Evolutionary conservation across 2,113 vertebrate species (phyloP).

Genomic region (Cyprinodon variegatus): DNA sequence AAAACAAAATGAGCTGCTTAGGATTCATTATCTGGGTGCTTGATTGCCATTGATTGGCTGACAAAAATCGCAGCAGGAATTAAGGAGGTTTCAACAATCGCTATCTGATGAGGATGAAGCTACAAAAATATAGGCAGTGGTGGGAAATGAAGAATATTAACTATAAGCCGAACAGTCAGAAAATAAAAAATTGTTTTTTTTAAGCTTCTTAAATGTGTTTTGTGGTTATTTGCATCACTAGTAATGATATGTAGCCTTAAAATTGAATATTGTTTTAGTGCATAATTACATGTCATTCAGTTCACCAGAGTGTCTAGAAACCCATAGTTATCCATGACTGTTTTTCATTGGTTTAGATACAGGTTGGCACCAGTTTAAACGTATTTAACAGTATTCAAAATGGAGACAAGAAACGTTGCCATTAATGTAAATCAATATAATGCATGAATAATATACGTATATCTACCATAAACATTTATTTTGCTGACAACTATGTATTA

Average conservation of each 20-base stretch:
- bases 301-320: neutral
- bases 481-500: too few relatives aligned
- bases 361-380: neutral
- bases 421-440: neutral
- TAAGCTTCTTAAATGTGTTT: too few relatives aligned
- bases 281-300: neutral
- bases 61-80: neutral
- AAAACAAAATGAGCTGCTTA: neutral
- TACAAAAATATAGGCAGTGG: neutral
- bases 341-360: neutral
- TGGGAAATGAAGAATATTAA: neutral
- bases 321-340: too few relatives aligned
- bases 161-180: neutral
- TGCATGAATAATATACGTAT: neutral
- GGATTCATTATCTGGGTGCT: conserved; percentile 12
- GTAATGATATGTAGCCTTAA: neutral
- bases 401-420: neutral
- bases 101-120: neutral
- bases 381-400: neutral
- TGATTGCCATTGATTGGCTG: conserved; percentile 31
- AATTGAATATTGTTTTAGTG: neutral
- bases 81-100: neutral
- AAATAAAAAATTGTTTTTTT: neutral
- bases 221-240: neutral
- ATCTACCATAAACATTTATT: too few relatives aligned